Base-by-base conservation (phyloP, 2,888 invertebrate species). In the Cerastoderma edule region DNA sequence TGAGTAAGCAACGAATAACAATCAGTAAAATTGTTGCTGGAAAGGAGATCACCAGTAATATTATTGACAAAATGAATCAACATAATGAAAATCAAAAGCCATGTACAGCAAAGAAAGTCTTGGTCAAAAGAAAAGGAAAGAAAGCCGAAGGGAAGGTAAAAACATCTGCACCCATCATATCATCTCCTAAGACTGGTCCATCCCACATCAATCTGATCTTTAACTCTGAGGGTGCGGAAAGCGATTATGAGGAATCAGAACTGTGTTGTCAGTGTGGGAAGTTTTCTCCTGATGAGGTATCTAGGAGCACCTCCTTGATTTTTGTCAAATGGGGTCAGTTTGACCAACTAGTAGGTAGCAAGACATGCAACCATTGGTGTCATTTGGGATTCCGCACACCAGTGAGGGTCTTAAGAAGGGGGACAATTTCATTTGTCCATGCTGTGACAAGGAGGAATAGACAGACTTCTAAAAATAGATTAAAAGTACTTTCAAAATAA, bases 1-100 rank as follows among this genome's bases (percentile, higher is more conserved):
- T 10, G 32, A 35, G 16, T 22, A 69, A 69, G 33, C 46, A 50
- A 48, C 57, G 69, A 22, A 69, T 60, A 2, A 63, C 48, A 39
- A 60, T 60, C 27, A 53, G 50, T 16, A 68, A 68, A 27, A 24
- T 24, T 33, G 56, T 67, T 35, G 39, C 28, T 39, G 39, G 56
- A 5, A 56, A 28, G 30, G 39, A 56, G 22, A 44, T 68, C 28
- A 19, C 53, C 28, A 27, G 22, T 44, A 3, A 64, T 44, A 24
- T 33, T 22, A n/a, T 27, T 30, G 27, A 24, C 4, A 56, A 24
- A 48, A 67, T 56, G 56, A 39, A 56, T 13, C 22, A 24, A 13
- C 39, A 39, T 24, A 44, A 16, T 44, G 56, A 48, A 28, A 65
- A 32, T 19, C 35, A 46, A 48, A 65, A 28, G 16, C 27, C 19